Conservation (phyloP, 2,888 invertebrate species). For the Spodoptera littoralis region DNA sequence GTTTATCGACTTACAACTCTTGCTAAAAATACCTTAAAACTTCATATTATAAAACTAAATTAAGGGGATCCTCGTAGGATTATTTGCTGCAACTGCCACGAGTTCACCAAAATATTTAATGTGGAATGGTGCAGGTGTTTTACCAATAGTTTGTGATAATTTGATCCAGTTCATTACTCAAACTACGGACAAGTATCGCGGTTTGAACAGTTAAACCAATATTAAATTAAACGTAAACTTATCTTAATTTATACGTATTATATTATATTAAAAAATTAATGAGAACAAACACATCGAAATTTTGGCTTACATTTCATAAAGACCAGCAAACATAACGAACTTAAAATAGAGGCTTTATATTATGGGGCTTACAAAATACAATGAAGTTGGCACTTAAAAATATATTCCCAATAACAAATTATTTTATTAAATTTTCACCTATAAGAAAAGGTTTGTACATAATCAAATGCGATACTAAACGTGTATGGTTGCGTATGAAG, state of each 20-base stretch:
- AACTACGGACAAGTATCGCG: conserved; percentile 39
- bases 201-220: conserved; percentile 25
- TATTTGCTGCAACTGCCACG: too few species aligned
- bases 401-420: conserved; percentile 35
- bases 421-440: conserved; percentile 23
- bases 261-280: conserved; percentile 21
- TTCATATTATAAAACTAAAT: too few species aligned
- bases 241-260: conserved; percentile 22
- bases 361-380: conserved; percentile 27
- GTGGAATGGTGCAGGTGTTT: too few species aligned
- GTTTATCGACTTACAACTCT: too few species aligned
- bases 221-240: conserved; percentile 21
- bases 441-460: conserved; percentile 47
- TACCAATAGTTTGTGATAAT: conserved; percentile 18
- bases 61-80: too few species aligned
- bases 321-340: conserved; percentile 53
- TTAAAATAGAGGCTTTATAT: conserved; percentile 33
- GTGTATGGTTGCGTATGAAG: conserved; percentile 25
- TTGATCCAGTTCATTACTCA: conserved; percentile 12
- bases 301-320: conserved; percentile 48
- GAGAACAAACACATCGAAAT: conserved; percentile 37
- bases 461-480: conserved; percentile 51
- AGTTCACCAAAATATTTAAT: too few species aligned
- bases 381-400: conserved; percentile 45
- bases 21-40: too few species aligned